A percentile compares a stretch with the other conserved stretches of the same genome.
Evolutionary conservation across 2,797 vertebrate species (phyloP).

Genomic region (Sebastiscus albofasciatus): DNA sequence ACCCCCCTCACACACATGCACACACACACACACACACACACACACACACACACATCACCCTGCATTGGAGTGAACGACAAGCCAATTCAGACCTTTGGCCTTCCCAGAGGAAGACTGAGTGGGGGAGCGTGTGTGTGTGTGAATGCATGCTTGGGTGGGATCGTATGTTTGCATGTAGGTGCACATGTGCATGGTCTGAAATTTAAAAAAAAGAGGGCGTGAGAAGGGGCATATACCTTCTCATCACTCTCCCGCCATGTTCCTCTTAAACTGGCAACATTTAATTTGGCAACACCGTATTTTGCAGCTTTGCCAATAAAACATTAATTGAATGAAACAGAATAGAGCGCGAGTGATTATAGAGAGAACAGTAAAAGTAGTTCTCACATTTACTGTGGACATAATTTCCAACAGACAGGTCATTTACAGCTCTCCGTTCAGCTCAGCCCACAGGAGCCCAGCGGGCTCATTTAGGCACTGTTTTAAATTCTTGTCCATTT

Average conservation of each 20-base stretch:
- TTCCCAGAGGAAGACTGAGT: constrained; percentile 22
- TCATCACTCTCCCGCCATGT: constrained; percentile 8
- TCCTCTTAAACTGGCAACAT: constrained; percentile 41
- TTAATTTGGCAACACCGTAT: constrained; percentile 51
- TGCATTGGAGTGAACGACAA: constrained; percentile 48
- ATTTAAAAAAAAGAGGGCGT: neutral
- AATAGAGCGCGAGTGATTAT: constrained; percentile 51
- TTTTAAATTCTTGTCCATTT: constrained; percentile 55
- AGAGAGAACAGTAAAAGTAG: constrained; percentile 62
- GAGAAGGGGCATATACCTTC: neutral
- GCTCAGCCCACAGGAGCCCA: constrained; percentile 38
- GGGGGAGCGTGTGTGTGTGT: neutral
- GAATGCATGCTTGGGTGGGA: neutral
- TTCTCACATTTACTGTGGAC: constrained; percentile 63
- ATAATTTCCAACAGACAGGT: constrained; percentile 67
- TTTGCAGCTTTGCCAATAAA: constrained; percentile 55
- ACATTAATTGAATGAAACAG: constrained; percentile 59
- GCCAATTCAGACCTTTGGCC: constrained; percentile 51
- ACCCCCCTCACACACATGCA: constrained; percentile 3
- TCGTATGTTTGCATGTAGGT: neutral
- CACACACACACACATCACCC: neutral
- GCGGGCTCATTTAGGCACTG: constrained; percentile 39
- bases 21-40: neutral
- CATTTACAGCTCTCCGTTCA: constrained; percentile 56
- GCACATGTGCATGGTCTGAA: neutral